A percentile compares a stretch with the other conserved stretches of the same genome.
These are phyloP conservation scores for Palythoa grandiflora DNA, from an alignment of 92 coral and sea anemone species.

Conservation along the genomic window DNA sequence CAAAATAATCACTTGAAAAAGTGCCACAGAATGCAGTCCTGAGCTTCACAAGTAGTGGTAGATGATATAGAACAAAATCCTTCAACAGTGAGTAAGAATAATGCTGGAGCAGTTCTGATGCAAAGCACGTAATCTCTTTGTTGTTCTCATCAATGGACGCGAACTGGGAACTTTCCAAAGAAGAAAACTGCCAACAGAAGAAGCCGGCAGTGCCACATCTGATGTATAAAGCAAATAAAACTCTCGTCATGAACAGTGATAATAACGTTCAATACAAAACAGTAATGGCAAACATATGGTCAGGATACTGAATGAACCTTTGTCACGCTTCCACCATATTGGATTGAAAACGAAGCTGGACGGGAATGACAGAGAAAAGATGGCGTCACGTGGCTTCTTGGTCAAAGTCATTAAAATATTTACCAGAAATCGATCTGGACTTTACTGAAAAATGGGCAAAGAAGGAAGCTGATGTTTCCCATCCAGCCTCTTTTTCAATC, in stretches of 20 bases:
- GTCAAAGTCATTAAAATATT: too few species aligned
- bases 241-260: neutral
- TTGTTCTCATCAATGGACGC: neutral
- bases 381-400: too few species aligned
- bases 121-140: neutral
- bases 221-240: neutral
- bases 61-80: neutral
- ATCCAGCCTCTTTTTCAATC: too few species aligned
- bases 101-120: slow-evolving; percentile 35
- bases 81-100: slow-evolving; percentile 14
- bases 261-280: neutral
- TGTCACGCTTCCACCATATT: too few species aligned
- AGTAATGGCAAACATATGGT: too few species aligned
- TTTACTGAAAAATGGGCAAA: too few species aligned
- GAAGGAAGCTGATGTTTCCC: too few species aligned
- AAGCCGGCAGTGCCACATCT: slow-evolving; percentile 37
- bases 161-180: slow-evolving; percentile 13
- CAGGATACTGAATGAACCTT: too few species aligned
- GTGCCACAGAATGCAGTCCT: slow-evolving; percentile 1
- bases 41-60: neutral
- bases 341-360: too few species aligned
- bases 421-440: too few species aligned
- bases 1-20: slow-evolving; percentile 36
- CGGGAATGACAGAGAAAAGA: too few species aligned
- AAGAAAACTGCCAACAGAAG: slow-evolving; percentile 36